Base-by-base conservation (phyloP, 2,888 invertebrate species). In the Sarcophaga subvicina region DNA sequence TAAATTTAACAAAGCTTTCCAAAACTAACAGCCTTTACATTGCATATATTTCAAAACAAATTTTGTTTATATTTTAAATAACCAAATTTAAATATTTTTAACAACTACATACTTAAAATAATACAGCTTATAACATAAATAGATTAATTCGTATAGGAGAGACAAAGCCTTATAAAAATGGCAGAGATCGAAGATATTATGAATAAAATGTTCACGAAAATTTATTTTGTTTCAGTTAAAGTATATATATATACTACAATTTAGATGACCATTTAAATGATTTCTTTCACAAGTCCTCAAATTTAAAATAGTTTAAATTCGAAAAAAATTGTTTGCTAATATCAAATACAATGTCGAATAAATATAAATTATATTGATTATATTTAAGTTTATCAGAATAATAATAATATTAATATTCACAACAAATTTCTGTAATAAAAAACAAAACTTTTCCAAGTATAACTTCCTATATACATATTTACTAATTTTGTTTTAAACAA, bases 21-120 rank as follows among this genome's bases (percentile, higher is more conserved):
- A 59, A 14, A 59, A 62, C 14, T 22, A 20, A 20, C n/a, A 20
- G 62, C 22, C 14, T 62, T n/a, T 62, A 22, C n/a, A 62, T 62
- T n/a, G 17, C 62, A 62, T 62, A 22, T 22, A 62, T 62, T 22
- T 62, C 22, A 22, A 20, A 8, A 22, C 5, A 6, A 17, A 20
- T 20, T 62, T 62, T n/a, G 62, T 62, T 62, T n/a, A 62, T 49
- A n/a, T 77, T 20, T 76, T 59, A n/a, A 75, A 59, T 14, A 11
- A 49, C 27, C 6, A 37, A 37, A 6, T 1, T 37, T 37, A 37
- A 37, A 37, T 37, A 37, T 66, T 76, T 66, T 54, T 0, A 27
- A 49, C 11, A 10, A 66, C 37, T 12, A 27, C 54, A 60, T 71
- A 27, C 25, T 54, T 54, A 6, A 27, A 8, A 17, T 54, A 25